phyloP scores from a whole-genome alignment of 2,113 vertebrate genomes.

The Clarias batrachus region DNA sequence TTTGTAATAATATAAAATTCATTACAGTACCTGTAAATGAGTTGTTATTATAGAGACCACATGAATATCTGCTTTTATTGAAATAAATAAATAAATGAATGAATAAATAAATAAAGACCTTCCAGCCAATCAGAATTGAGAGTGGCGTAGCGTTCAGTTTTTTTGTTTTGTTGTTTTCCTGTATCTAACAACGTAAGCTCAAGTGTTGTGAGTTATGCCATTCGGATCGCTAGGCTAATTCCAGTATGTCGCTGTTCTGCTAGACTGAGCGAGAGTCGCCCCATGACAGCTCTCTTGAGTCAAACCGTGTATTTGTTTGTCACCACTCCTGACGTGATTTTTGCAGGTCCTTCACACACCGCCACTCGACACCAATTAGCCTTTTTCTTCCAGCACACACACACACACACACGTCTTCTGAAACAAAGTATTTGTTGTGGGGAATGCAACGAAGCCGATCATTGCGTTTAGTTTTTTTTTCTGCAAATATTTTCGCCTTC shows the following conservation, averaged over 20 bases:
- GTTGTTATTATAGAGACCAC: not conserved
- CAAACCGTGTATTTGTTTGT: constrained; percentile 23
- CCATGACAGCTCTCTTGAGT: not conserved
- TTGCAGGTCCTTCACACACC: constrained; percentile 55
- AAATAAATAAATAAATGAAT: not conserved
- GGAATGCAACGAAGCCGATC: constrained; percentile 47
- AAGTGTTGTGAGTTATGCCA: not conserved
- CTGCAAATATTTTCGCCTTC: constrained; percentile 65
- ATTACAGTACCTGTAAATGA: not conserved
- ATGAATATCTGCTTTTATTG: not conserved
- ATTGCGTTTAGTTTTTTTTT: constrained; percentile 56
- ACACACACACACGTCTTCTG: not conserved
- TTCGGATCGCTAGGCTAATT: not conserved
- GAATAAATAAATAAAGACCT: not conserved
- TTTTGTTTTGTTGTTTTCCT: not conserved
- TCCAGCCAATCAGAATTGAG: not conserved
- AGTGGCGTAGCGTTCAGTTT: not conserved
- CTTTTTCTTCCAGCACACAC: not conserved
- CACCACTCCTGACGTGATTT: not conserved
- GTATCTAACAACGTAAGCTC: not conserved
- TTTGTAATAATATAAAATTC: too few species aligned
- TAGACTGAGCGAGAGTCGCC: not conserved
- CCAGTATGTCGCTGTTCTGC: not conserved
- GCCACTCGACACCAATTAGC: constrained; percentile 26
- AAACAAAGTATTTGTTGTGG: not conserved